Evolutionary conservation across 2,797 vertebrate genomes (phyloP).

Genomic region (Sebastes alutus): DNA sequence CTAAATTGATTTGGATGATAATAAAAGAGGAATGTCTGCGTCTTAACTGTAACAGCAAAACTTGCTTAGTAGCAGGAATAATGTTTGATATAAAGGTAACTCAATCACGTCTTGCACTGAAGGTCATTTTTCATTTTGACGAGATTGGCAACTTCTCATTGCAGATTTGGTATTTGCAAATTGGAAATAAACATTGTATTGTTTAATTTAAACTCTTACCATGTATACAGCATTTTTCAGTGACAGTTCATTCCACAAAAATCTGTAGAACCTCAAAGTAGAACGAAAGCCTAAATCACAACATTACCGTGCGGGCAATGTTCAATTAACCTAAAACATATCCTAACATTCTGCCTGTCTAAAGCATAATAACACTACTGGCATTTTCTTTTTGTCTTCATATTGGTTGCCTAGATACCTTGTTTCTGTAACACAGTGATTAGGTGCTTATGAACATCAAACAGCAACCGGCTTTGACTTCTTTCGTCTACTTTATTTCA

Average conservation of each 20-base stretch:
- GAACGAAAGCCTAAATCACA: neutral
- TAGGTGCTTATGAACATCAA: constrained; percentile 67
- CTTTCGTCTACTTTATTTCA: constrained; percentile 3
- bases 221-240: neutral
- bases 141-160: neutral
- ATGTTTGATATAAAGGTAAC: neutral
- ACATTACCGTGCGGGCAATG: neutral
- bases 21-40: neutral
- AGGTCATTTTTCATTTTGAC: neutral
- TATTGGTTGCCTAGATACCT: constrained; percentile 70
- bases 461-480: constrained; percentile 24
- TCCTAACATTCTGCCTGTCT: constrained; percentile 25
- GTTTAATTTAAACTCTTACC: neutral
- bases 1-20: neutral
- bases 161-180: neutral
- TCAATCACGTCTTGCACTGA: neutral
- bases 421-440: constrained; percentile 60
- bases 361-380: constrained; percentile 19
- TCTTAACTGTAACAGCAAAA: neutral
- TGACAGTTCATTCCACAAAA: neutral
- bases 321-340: constrained; percentile 19
- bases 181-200: neutral
- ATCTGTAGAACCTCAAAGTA: neutral
- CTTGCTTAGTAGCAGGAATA: neutral
- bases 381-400: constrained; percentile 25